phyloP scores from a whole-genome alignment of 53 echinoderm and acorn worm species.

The Patiria pectinifera region DNA sequence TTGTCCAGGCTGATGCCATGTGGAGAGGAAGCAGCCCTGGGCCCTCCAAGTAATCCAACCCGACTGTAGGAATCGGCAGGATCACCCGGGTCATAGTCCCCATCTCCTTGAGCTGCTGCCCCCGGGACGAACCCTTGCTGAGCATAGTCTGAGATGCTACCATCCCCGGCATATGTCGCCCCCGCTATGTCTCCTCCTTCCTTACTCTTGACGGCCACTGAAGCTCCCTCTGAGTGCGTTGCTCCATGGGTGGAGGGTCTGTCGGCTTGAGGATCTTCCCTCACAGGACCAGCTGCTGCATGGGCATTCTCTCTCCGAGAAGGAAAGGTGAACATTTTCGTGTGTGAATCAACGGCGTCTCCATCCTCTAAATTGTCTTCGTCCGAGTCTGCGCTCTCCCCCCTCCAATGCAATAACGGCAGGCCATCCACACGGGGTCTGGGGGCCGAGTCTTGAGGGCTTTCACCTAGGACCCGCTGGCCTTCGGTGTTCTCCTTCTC shows the following conservation, averaged over 20 bases:
- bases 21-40: not conserved
- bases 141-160: slow-evolving; percentile 1
- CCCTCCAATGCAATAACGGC: not conserved
- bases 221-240: not conserved
- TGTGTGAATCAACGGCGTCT: not conserved
- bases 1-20: not conserved
- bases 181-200: not conserved
- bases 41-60: not conserved
- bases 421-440: not conserved
- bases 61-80: slow-evolving; percentile 5
- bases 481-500: not conserved
- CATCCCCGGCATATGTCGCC: slow-evolving; percentile 1
- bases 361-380: not conserved
- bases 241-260: not conserved
- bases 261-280: not conserved
- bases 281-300: not conserved
- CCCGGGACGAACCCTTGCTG: slow-evolving; percentile 16
- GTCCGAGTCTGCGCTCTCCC: not conserved
- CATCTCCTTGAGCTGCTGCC: not conserved
- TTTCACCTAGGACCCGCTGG: not conserved
- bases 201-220: not conserved
- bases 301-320: not conserved
- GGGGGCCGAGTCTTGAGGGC: not conserved
- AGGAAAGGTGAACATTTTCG: not conserved
- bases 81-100: not conserved